Base-by-base conservation (phyloP, 2,797 vertebrate species). In the Capromys pilorides region DNA sequence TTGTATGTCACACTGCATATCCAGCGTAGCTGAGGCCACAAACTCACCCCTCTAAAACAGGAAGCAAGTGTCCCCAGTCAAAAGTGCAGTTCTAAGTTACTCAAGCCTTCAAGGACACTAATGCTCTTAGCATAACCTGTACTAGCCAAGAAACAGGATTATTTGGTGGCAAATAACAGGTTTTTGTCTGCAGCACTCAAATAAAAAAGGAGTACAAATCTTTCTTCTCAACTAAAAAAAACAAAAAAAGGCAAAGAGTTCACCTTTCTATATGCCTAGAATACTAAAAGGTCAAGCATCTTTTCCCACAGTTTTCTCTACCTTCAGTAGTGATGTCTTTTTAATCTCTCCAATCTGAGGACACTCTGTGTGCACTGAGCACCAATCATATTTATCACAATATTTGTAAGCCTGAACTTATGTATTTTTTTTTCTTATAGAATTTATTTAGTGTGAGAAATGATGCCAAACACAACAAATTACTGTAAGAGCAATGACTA, bases 391-490 rank as follows among this genome's bases (percentile, higher is more conserved):
- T 1, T 49, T 8, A 59, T n/a, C 0, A 1, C 6, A 6, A 77
- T n/a, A 2, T 4, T 5, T 24, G 33, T 39, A 73, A 2, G 14
- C 49, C 5, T 51, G 18, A 54, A 49, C 19, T 39, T 39, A 21
- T 0, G 5, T 7, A 39, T 5, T 14, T 71, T 71, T 69, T 21
- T 19, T 36, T 95, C 28, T 90, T 8, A 0, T 2, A 88, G 93
- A 90, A 94, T 87, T 67, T 97, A 97, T 96, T 97, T 77, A 81
- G 39, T 90, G 26, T 92, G 67, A 95, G 93, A 95, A 94, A 96
- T 21, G n/a, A 69, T 69, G n/a, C 33, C 33, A 69, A 36, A n/a
- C 33, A 21, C 19, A 69, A 67, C 31, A 67, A 69, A 21, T 36
- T 69, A 36, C 18, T 36, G 67, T 26, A 67, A 93, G 71, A 92